phyloP scores from a whole-genome alignment of 1,140 invertebrate genomes.

The Formica selysi region DNA sequence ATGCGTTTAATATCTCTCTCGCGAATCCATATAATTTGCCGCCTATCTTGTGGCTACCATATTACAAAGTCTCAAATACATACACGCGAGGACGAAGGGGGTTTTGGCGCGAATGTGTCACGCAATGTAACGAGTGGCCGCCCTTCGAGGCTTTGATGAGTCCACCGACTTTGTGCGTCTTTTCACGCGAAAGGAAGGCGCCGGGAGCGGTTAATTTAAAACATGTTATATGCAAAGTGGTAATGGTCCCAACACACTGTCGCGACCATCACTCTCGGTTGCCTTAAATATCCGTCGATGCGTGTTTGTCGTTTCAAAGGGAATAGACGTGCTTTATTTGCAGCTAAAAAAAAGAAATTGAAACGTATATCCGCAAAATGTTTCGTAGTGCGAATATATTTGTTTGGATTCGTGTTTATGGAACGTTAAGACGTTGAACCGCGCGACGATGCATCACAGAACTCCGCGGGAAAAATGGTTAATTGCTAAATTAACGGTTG shows the following conservation, averaged over 20 bases:
- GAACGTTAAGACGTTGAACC: conserved; percentile 15
- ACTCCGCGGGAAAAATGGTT: background rate
- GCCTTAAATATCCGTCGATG: conserved; percentile 70
- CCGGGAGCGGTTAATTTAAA: conserved; percentile 69
- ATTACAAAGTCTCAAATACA: conserved; percentile 62
- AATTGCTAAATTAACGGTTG: conserved; percentile 43
- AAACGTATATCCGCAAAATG: background rate
- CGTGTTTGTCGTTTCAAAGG: conserved; percentile 62
- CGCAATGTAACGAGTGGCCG: conserved; percentile 68
- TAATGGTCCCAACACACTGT: conserved; percentile 65
- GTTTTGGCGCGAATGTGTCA: conserved; percentile 63
- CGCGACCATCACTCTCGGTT: conserved; percentile 71
- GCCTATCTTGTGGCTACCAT: conserved; percentile 53
- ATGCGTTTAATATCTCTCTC: conserved; percentile 66
- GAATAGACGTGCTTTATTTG: conserved; percentile 12
- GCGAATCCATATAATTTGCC: conserved; percentile 65
- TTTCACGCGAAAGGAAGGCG: conserved; percentile 64
- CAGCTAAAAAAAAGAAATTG: background rate
- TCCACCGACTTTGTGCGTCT: conserved; percentile 66
- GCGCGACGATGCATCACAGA: background rate
- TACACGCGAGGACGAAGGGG: conserved; percentile 63
- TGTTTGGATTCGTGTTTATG: conserved; percentile 2
- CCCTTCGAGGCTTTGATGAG: conserved; percentile 63
- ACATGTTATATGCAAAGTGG: conserved; percentile 69
- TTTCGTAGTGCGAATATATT: background rate